Base-by-base conservation (phyloP, 2,113 vertebrate species). In the Turdus rufiventris region DNA sequence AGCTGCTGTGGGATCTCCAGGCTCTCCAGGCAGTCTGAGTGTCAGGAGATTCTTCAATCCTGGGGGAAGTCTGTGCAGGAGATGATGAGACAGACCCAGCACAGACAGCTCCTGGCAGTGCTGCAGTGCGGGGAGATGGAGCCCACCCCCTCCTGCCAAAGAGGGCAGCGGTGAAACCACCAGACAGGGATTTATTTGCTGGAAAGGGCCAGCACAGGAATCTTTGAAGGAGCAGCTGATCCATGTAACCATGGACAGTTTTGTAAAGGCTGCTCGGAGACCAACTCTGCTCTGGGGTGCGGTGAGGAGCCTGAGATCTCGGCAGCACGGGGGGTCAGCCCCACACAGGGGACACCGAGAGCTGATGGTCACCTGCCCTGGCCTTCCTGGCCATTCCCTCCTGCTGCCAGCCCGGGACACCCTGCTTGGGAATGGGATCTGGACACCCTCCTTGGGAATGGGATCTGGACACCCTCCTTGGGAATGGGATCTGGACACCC, bases 31-130 rank as follows among this genome's bases (percentile, higher is more conserved):
- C 70, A 98, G 71, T 9, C 61, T 95, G 47, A 36, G 92, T 91
- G 63, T 53, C 88, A 1, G 48, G 33, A 97, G 63, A 33, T 67
- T 57, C 14, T 81, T 68, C 15, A 97, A 47, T 36, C 18, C 50
- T 24, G 33, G 18, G 18, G 96, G 91, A 51, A 97, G 17, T 8
- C 77, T 68, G 42, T 34, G 76, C 8, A 95, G 88, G 36, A 89
- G 42, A 61, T 98, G 96, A 24, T 54, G 28, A 47, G 97, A 87
- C 21, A 98, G 15, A 61, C 95, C 88, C 54, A 98, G 85, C 80
- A 97, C 91, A 4, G 77, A 26, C 29, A 97, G 54, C 18, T 75
- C 61, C 70, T 38, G 80, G 28, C 97, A 97, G 7, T 16, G 85
- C 53, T 91, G 57, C 47, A 98, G 77, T 4, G 96, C 75, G 95